These are phyloP conservation scores for Anguilla pacifica DNA, from an alignment of 2,797 vertebrate species.

Conservation along the genomic window DNA sequence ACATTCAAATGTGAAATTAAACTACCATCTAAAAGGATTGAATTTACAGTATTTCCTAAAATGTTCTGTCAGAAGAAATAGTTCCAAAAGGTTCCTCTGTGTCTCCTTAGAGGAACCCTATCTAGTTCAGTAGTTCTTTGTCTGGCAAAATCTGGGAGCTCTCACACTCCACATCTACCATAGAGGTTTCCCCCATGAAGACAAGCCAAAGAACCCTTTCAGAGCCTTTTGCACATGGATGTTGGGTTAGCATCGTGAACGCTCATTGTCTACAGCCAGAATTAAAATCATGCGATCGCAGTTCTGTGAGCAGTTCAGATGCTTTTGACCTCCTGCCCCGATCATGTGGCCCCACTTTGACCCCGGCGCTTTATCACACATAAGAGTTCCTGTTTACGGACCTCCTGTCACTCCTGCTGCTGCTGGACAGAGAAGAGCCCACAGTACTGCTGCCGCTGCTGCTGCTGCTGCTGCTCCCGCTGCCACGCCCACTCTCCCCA, in stretches of 20 bases:
- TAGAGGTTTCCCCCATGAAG: no score
- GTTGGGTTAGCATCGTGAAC: background rate
- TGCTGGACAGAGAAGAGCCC: slow-evolving; percentile 45
- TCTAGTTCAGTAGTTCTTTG: no score
- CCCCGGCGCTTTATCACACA: slow-evolving; percentile 51
- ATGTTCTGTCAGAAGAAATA: background rate
- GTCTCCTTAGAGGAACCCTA: background rate
- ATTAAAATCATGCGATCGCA: background rate
- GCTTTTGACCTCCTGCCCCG: background rate
- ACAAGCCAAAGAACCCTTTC: no score
- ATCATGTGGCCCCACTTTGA: background rate
- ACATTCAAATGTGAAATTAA: background rate
- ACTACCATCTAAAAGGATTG: background rate
- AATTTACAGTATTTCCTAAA: background rate
- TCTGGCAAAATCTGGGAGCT: background rate
- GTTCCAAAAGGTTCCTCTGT: background rate
- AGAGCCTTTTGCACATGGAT: background rate
- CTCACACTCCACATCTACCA: background rate
- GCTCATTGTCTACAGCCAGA: background rate
- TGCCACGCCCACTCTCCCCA: slow-evolving; percentile 33
- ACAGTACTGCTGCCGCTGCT: slow-evolving; percentile 43
- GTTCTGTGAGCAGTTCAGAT: background rate
- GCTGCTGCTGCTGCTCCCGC: slow-evolving; percentile 39
- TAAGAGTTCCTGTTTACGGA: slow-evolving; percentile 63
- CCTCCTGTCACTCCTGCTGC: slow-evolving; percentile 26